Conservation (phyloP, 2,113 vertebrate genomes). For the Ptilorrhoa leucosticta region DNA sequence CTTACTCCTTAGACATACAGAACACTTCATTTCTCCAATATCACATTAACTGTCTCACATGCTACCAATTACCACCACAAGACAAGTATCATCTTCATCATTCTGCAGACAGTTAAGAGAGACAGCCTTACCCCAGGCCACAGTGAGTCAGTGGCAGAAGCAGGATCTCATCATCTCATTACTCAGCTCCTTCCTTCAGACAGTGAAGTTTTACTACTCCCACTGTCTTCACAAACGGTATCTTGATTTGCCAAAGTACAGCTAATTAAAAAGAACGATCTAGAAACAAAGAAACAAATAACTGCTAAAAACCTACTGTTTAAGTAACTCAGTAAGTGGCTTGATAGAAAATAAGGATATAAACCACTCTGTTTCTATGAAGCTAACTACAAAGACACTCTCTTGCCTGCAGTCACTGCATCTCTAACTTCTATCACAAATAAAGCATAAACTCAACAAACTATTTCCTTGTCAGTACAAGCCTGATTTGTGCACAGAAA, state of each 20-base stretch:
- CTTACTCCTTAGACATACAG: not conserved
- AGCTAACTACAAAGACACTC: not conserved
- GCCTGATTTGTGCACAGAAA: not conserved
- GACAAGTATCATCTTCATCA: constrained; percentile 8
- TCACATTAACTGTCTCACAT: constrained; percentile 13
- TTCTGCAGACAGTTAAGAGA: constrained; percentile 12
- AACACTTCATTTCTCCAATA: not conserved
- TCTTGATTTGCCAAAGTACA: not conserved
- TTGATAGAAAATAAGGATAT: not conserved
- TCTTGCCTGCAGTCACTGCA: not conserved
- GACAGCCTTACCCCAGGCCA: constrained; percentile 23
- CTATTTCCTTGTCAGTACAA: not conserved
- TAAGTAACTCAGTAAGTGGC: not conserved
- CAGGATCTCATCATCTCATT: not conserved
- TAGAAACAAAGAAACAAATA: not conserved
- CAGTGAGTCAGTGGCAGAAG: not conserved
- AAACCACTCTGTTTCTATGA: not conserved
- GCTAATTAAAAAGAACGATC: not conserved
- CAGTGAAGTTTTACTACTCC: not conserved
- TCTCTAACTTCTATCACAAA: not conserved
- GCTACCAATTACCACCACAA: constrained; percentile 5
- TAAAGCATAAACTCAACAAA: not conserved
- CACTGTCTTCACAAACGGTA: not conserved
- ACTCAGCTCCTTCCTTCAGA: not conserved
- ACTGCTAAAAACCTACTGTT: not conserved